Evolutionary conservation across 37 sponge, comb jelly and placozoan species (phyloP), one percentile per base, ranked within the genome.

Genomic region (Spongilla lacustris): DNA sequence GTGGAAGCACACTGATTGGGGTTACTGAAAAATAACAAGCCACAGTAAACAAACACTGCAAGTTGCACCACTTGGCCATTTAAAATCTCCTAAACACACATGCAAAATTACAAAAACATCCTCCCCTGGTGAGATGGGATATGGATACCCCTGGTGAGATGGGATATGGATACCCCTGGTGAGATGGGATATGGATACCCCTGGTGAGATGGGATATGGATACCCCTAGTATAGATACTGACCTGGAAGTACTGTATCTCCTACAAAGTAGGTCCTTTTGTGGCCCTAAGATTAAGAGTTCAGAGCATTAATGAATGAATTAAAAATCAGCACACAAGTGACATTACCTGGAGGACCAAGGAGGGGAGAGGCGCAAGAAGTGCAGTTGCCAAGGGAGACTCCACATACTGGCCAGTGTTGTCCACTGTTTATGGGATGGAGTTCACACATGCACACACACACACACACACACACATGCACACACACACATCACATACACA

Each of bases 1-100:
- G 22, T 14, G 87, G 91, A 32, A 91, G 66, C 29, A 91, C 71
- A 24, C 73, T 30, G 0, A 88, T 29, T 24, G 75, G 85, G 28
- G 74, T 71, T 32, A 89, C 85, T 89, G 37, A 27, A 72, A 58
- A 58, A 13, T 1, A 58, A 58, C 19, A 6, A 10, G 19, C 58
- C 14, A 10, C 21, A 17, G 12, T 58, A 46, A 46, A 46, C 46
- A 46, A 4, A 46, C 46, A 46, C 46, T 46, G 4, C 8, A 8
- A 46, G 46, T 8, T 46, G 46, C 46, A 46, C 8, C 4, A 46
- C 46, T 46, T 46, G 46, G 46, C 46, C n/a, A n/a, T n/a, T n/a
- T n/a, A n/a, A n/a, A n/a, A n/a, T n/a, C n/a, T n/a, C n/a, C n/a
- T n/a, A n/a, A 41, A 41, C 41, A 41, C 41, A 41, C 3, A 41